Evolutionary conservation across 2,113 vertebrate genomes (phyloP).

Genomic region (Pithys albifrons): DNA sequence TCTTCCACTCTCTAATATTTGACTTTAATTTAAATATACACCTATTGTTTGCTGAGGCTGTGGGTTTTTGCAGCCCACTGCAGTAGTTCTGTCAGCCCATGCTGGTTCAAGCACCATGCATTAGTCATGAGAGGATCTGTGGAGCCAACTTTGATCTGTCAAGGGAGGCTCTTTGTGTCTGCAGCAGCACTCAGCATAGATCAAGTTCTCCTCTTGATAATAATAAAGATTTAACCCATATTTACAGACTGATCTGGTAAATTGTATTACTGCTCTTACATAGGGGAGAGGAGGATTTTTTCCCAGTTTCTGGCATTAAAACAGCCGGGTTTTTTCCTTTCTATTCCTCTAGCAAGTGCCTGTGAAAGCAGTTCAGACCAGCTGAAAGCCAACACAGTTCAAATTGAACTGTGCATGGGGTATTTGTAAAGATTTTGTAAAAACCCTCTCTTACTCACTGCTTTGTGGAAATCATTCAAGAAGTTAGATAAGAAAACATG

Average conservation of each 20-base stretch:
- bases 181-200: not conserved
- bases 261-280: not conserved
- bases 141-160: not conserved
- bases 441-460: not conserved
- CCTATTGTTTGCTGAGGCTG: not conserved
- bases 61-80: not conserved
- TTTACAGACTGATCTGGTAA: not conserved
- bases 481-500: not conserved
- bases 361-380: not conserved
- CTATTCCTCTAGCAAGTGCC: not conserved
- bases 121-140: not conserved
- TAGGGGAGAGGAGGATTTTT: not conserved
- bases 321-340: not conserved
- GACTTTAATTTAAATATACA: conserved; percentile 53
- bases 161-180: not conserved
- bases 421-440: not conserved
- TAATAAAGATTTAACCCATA: not conserved
- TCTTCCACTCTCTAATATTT: conserved; percentile 34
- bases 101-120: not conserved
- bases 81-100: not conserved
- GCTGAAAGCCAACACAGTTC: not conserved
- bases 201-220: not conserved
- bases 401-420: not conserved
- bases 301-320: not conserved
- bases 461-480: not conserved